phyloP scores from a whole-genome alignment of 2,888 invertebrate genomes.

The Nymphalis polychloros region DNA sequence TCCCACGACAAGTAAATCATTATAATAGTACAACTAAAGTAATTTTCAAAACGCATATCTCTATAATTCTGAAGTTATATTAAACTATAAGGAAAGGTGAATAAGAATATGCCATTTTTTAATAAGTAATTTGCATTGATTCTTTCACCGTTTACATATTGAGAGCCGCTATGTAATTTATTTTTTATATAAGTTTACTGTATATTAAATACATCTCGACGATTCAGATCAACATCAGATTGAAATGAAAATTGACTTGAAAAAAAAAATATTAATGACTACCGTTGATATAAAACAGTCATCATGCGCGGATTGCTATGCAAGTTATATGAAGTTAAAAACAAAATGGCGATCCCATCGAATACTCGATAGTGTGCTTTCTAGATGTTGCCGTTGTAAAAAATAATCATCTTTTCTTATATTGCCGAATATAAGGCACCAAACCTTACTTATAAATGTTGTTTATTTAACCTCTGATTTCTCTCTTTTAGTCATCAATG shows the following conservation, averaged over 20 bases:
- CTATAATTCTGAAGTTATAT: neutral
- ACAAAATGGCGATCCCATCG: no score
- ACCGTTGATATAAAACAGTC: conserved; percentile 22
- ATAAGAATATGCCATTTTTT: conserved; percentile 40
- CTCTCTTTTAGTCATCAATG: no score
- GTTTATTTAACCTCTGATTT: no score
- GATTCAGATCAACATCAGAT: conserved; percentile 23
- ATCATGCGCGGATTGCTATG: conserved; percentile 16
- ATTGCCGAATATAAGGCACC: no score
- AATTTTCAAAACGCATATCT: neutral
- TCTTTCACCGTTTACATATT: conserved; percentile 40
- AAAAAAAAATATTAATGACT: conserved; percentile 26
- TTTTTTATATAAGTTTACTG: conserved; percentile 42
- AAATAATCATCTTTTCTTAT: no score
- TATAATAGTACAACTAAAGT: no score
- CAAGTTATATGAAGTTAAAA: neutral
- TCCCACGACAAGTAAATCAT: no score
- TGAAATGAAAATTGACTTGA: conserved; percentile 27
- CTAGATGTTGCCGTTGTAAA: no score
- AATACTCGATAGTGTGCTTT: no score
- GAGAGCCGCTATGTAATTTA: conserved; percentile 40
- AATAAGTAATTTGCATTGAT: conserved; percentile 52
- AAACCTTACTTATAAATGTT: no score
- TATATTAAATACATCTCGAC: conserved; percentile 33
- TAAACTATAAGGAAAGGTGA: neutral